Percentiles rank a stretch among this genome's conserved stretches.
These are phyloP conservation scores for Hydractinia echinata DNA, from an alignment of 30 jellyfish, hydroid and myxozoan genomes.

Conservation along the genomic window DNA sequence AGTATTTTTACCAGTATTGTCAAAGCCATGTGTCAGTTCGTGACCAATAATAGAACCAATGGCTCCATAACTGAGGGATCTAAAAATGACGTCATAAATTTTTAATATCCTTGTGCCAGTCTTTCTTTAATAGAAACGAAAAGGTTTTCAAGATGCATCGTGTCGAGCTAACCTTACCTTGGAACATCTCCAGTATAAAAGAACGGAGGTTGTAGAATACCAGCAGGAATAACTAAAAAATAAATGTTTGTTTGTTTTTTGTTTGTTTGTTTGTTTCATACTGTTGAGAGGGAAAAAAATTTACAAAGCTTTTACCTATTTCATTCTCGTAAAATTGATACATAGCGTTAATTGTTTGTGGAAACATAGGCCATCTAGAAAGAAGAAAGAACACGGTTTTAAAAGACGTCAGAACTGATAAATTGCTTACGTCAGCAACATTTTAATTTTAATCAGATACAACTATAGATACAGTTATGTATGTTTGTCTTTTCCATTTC, in stretches of 20 bases:
- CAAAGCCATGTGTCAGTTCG: constrained; percentile 98
- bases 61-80: constrained; percentile 99
- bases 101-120: neutral
- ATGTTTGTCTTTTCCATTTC: no score
- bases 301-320: constrained; percentile 36
- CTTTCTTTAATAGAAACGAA: neutral
- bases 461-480: no score
- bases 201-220: constrained; percentile 96
- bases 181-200: constrained; percentile 95
- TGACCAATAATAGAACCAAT: constrained; percentile 98
- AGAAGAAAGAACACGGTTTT: no score
- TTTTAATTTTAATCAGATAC: no score
- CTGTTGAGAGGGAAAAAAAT: neutral
- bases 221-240: constrained; percentile 93
- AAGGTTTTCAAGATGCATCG: neutral
- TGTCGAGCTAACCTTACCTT: constrained; percentile 36
- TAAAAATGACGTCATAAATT: constrained; percentile 12
- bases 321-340: constrained; percentile 96
- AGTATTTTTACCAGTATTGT: constrained; percentile 68
- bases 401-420: neutral
- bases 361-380: constrained; percentile 99
- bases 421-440: no score
- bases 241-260: neutral
- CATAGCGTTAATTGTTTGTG: constrained; percentile 99
- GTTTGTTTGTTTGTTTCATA: neutral